Percentiles rank a stretch among this genome's conserved stretches.
Evolutionary conservation across 2,113 vertebrate species (phyloP).

Genomic region (Hippocampus mohnikei): DNA sequence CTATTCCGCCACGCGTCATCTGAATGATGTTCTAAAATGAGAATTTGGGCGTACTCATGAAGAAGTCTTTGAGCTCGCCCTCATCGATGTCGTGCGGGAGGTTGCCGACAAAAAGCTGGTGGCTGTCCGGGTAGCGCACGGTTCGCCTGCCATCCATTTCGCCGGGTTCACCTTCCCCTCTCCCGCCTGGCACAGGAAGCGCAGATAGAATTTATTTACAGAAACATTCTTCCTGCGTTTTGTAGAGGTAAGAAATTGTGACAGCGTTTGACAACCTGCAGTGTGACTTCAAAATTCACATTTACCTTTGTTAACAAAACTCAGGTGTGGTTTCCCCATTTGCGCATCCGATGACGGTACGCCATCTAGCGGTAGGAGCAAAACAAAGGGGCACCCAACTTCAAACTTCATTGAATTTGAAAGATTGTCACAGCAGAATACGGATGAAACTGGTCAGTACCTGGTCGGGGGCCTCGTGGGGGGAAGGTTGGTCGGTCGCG

Average conservation of each 20-base stretch:
- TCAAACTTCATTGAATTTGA: not conserved
- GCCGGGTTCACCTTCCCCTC: constrained; percentile 81
- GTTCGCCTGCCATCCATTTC: constrained; percentile 86
- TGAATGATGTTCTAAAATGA: not conserved
- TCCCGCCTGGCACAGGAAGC: constrained; percentile 64
- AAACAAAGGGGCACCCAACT: constrained; percentile 1
- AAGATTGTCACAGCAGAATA: not conserved
- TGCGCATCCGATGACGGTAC: constrained; percentile 66
- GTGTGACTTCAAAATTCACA: not conserved
- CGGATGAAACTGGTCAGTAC: constrained; percentile 56
- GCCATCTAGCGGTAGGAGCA: constrained; percentile 59
- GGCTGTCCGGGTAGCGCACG: constrained; percentile 89
- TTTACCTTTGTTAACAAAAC: constrained; percentile 74
- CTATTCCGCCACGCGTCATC: not conserved
- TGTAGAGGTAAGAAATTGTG: not conserved
- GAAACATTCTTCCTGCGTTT: too few species aligned
- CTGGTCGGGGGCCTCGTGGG: constrained; percentile 83
- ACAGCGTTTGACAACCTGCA: not conserved
- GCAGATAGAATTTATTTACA: not conserved
- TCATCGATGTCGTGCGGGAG: constrained; percentile 91
- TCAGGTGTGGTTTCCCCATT: constrained; percentile 72
- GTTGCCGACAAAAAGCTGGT: constrained; percentile 95
- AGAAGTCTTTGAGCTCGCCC: constrained; percentile 91
- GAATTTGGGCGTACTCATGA: constrained; percentile 82
- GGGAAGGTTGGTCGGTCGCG: constrained; percentile 85